Evolutionary conservation across 1,140 invertebrate genomes (phyloP).

Genomic region (Anthonomus grandis): DNA sequence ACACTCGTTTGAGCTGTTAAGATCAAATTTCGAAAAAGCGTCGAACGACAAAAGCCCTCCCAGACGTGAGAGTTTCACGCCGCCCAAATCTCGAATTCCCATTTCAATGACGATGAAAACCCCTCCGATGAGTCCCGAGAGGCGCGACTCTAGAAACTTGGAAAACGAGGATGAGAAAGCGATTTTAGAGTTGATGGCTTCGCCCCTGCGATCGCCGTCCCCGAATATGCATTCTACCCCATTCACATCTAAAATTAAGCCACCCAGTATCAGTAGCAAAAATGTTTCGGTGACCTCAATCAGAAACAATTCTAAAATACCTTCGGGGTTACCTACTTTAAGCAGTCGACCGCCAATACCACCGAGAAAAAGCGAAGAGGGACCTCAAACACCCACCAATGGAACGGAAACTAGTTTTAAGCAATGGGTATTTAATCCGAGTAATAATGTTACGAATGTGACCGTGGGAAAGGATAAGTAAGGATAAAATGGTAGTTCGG

Average conservation of each 20-base stretch:
- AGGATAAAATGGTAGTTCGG: not conserved
- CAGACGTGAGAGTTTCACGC: conserved; percentile 10
- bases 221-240: conserved; percentile 38
- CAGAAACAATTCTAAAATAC: conserved; percentile 44
- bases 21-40: conserved; percentile 51
- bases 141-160: conserved; percentile 40
- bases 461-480: conserved; percentile 30
- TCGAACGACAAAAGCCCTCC: conserved; percentile 31
- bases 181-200: conserved; percentile 44
- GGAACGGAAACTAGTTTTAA: conserved; percentile 44
- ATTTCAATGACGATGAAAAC: conserved; percentile 42
- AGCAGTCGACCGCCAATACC: conserved; percentile 39
- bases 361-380: conserved; percentile 36
- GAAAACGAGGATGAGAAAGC: conserved; percentile 43
- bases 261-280: conserved; percentile 20
- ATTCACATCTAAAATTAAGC: conserved; percentile 33
- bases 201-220: too few species aligned
- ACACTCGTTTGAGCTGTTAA: conserved; percentile 51
- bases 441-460: conserved; percentile 41
- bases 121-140: conserved; percentile 44
- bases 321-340: conserved; percentile 42
- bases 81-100: conserved; percentile 35
- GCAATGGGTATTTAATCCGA: conserved; percentile 47
- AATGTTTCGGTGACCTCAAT: conserved; percentile 48
- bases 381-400: conserved; percentile 37